A percentile compares a stretch with the other conserved stretches of the same genome.
Evolutionary conservation across 2,113 vertebrate genomes (phyloP).

Genomic region (Gracilinanus agilis): DNA sequence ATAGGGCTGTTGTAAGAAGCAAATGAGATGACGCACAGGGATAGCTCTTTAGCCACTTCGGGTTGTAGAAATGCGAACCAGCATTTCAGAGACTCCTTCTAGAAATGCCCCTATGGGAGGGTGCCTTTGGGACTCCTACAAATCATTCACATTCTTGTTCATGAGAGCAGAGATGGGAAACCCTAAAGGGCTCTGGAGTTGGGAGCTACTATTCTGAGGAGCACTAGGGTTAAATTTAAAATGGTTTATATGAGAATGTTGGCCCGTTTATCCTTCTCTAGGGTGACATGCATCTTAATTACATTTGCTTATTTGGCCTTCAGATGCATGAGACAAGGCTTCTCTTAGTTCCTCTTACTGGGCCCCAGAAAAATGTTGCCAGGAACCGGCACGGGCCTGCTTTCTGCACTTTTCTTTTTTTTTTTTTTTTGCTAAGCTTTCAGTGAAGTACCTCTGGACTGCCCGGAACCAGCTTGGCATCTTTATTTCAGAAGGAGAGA

Average conservation of each 20-base stretch:
- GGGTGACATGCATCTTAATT: slow-evolving; percentile 56
- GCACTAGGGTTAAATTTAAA: slow-evolving; percentile 46
- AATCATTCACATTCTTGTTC: background rate
- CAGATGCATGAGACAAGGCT: slow-evolving; percentile 62
- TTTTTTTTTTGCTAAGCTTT: slow-evolving; percentile 52
- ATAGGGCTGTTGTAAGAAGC: background rate
- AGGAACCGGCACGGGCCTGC: background rate
- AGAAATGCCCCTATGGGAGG: background rate
- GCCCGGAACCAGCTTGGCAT: slow-evolving; percentile 64
- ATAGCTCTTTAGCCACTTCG: background rate
- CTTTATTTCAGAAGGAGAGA: slow-evolving; percentile 72
- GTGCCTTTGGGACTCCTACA: background rate
- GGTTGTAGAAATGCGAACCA: background rate
- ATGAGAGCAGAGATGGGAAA: background rate
- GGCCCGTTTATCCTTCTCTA: slow-evolving; percentile 45
- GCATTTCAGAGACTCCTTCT: background rate
- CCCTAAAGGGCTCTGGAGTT: background rate
- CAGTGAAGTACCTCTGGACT: slow-evolving; percentile 71
- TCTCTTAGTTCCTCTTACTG: slow-evolving; percentile 55
- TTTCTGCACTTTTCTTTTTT: slow-evolving; percentile 61
- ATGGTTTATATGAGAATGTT: slow-evolving; percentile 38
- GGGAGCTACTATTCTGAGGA: background rate
- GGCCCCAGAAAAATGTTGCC: slow-evolving; percentile 61
- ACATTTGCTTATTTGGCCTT: slow-evolving; percentile 56
- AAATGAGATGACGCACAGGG: background rate